Conservation (phyloP, 2,797 vertebrate species). For the Etheostoma perlongum region DNA sequence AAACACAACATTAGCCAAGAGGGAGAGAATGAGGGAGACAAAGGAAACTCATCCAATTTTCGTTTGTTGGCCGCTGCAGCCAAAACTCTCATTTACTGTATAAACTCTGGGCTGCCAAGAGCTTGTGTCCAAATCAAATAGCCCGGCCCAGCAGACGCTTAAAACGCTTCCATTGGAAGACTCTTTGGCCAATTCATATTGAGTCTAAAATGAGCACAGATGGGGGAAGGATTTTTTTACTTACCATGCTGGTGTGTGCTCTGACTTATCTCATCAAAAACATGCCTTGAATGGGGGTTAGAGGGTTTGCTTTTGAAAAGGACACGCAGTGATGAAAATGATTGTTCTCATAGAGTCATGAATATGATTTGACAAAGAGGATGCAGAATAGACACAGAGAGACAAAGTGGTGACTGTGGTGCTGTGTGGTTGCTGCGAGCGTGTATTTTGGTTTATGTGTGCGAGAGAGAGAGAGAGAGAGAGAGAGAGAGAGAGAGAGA, state of each 20-base stretch:
- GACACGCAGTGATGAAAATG: conserved; percentile 41
- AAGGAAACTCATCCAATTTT: conserved; percentile 71
- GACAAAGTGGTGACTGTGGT: conserved; percentile 5
- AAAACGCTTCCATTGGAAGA: conserved; percentile 56
- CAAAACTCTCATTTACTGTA: conserved; percentile 78
- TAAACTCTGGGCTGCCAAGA: conserved; percentile 70
- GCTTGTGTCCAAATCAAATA: conserved; percentile 76
- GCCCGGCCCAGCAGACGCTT: conserved; percentile 58
- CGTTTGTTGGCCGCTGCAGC: conserved; percentile 58
- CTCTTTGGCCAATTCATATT: conserved; percentile 65
- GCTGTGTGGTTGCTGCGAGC: not conserved
- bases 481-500: not conserved
- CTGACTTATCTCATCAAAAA: conserved; percentile 53
- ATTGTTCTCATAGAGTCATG: conserved; percentile 41
- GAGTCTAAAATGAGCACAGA: conserved; percentile 70
- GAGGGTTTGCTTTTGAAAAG: conserved; percentile 45
- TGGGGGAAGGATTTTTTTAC: conserved; percentile 35
- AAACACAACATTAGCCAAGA: conserved; percentile 68
- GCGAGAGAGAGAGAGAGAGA: not conserved
- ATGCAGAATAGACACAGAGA: conserved; percentile 14
- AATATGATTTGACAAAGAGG: conserved; percentile 47
- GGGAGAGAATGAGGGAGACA: conserved; percentile 50
- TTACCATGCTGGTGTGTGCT: conserved; percentile 31
- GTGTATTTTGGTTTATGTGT: not conserved
- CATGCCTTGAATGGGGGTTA: conserved; percentile 28